Evolutionary conservation across 2,888 invertebrate species (phyloP).

Genomic region (Cheilosia pagana): DNA sequence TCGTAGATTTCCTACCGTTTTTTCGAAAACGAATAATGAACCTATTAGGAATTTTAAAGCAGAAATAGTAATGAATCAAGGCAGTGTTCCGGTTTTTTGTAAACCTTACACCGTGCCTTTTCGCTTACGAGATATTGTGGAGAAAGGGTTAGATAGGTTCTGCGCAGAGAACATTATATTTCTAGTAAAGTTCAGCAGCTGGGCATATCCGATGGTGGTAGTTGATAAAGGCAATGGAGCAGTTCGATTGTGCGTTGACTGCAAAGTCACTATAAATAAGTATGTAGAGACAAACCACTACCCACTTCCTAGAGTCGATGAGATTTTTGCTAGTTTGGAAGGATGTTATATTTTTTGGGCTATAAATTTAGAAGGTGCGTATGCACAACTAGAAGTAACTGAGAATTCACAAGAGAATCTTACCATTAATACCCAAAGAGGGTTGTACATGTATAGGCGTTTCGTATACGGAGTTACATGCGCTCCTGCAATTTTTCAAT

Average conservation of each 20-base stretch:
- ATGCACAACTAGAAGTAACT: slow-evolving; percentile 1
- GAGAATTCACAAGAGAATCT: slow-evolving; percentile 9
- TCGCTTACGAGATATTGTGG: slow-evolving; percentile 2
- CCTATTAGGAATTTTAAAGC: slow-evolving; percentile 4
- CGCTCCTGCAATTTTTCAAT: slow-evolving; percentile 42
- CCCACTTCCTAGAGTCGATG: slow-evolving; percentile 29
- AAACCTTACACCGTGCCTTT: slow-evolving; percentile 8
- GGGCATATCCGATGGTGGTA: slow-evolving; percentile 7
- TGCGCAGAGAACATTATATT: not conserved
- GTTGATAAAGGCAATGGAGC: slow-evolving; percentile 2
- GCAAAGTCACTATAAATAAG: slow-evolving; percentile 36
- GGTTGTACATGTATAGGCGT: slow-evolving; percentile 4
- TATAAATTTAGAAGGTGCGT: not conserved
- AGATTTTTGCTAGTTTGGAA: slow-evolving; percentile 7
- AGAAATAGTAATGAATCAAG: not conserved
- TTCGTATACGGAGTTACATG: slow-evolving; percentile 27
- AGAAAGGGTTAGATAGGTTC: slow-evolving; percentile 1
- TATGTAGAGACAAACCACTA: slow-evolving; percentile 36
- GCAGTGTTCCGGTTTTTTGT: not conserved
- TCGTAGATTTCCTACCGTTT: not conserved
- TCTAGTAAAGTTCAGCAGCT: not conserved
- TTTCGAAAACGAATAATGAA: not conserved
- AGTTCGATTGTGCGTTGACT: slow-evolving; percentile 25
- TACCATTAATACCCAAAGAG: slow-evolving; percentile 40
- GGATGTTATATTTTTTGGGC: slow-evolving; percentile 9